Percentiles rank a stretch among this genome's conserved stretches.
Conservation (phyloP, 1,140 invertebrate species). For the Pseudomyrmex pallidus region DNA sequence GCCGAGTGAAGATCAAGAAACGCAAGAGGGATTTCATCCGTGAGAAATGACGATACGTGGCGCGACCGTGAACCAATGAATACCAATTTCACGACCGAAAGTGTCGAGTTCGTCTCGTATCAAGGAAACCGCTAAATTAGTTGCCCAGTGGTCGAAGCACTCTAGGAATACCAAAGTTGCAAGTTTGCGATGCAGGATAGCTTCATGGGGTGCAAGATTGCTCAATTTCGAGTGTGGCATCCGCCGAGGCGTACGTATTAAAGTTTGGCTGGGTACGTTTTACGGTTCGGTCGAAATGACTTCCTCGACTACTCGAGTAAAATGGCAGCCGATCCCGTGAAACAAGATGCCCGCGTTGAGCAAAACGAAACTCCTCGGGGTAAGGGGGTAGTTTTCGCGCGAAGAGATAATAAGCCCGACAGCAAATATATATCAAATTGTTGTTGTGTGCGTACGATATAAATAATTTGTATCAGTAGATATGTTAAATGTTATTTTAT, state of each 20-base stretch:
- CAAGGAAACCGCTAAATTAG: slow-evolving; percentile 60
- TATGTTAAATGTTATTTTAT: slow-evolving; percentile 29
- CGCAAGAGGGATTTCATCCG: slow-evolving; percentile 14
- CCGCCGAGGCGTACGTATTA: slow-evolving; percentile 57
- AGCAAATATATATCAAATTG: background rate
- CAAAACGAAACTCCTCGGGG: slow-evolving; percentile 33
- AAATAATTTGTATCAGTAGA: background rate
- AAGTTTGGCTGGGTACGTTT: slow-evolving; percentile 57
- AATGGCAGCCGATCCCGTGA: slow-evolving; percentile 43
- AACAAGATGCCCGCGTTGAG: slow-evolving; percentile 44
- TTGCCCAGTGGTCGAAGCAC: slow-evolving; percentile 59
- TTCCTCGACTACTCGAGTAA: slow-evolving; percentile 56
- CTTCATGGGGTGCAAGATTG: slow-evolving; percentile 61
- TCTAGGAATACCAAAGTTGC: slow-evolving; percentile 62
- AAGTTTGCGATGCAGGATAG: slow-evolving; percentile 60
- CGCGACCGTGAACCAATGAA: slow-evolving; percentile 19
- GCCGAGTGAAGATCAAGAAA: too few relatives aligned
- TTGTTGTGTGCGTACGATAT: background rate
- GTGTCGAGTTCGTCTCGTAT: slow-evolving; percentile 56
- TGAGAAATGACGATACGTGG: background rate
- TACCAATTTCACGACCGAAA: slow-evolving; percentile 54
- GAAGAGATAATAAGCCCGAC: background rate
- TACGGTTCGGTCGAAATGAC: slow-evolving; percentile 55
- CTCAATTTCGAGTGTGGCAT: slow-evolving; percentile 59
- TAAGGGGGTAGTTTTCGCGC: background rate